phyloP scores from a whole-genome alignment of 2,888 invertebrate genomes.

The Ctena decussata region DNA sequence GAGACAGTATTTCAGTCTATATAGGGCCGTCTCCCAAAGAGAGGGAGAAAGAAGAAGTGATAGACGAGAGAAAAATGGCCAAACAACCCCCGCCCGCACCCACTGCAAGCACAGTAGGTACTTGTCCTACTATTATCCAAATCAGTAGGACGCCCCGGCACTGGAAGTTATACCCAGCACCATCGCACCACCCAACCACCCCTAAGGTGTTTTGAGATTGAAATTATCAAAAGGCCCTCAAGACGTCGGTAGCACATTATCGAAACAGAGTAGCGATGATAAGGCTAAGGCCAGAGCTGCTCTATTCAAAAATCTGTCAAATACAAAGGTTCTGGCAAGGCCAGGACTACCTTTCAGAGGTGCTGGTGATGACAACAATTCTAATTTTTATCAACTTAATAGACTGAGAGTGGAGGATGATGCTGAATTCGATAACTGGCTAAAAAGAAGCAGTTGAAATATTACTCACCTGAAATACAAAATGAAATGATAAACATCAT shows the following conservation, averaged over 20 bases:
- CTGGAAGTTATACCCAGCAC: too few species aligned
- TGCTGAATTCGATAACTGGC: slow-evolving; percentile 39
- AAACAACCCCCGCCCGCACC: too few species aligned
- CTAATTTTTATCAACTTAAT: slow-evolving; percentile 49
- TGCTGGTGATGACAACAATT: slow-evolving; percentile 18
- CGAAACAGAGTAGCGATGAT: neutral
- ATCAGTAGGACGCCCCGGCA: too few species aligned
- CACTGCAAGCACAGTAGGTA: too few species aligned
- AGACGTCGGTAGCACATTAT: neutral
- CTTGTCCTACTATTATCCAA: too few species aligned
- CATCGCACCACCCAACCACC: too few species aligned
- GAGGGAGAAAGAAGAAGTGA: too few species aligned
- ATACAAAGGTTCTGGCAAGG: slow-evolving; percentile 37
- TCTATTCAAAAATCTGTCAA: slow-evolving; percentile 5
- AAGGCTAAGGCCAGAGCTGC: neutral
- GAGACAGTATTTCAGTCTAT: too few species aligned
- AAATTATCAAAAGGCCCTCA: neutral
- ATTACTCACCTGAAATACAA: slow-evolving; percentile 53
- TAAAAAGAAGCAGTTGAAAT: slow-evolving; percentile 34
- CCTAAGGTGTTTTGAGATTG: slow-evolving; percentile 9
- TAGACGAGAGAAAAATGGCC: too few species aligned
- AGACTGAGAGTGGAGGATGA: slow-evolving; percentile 39
- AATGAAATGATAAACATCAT: slow-evolving; percentile 59
- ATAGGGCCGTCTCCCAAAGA: too few species aligned
- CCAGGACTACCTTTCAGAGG: slow-evolving; percentile 50